Base-by-base conservation (phyloP, 2,888 invertebrate species). In the Scelioninae gen. 1 region DNA sequence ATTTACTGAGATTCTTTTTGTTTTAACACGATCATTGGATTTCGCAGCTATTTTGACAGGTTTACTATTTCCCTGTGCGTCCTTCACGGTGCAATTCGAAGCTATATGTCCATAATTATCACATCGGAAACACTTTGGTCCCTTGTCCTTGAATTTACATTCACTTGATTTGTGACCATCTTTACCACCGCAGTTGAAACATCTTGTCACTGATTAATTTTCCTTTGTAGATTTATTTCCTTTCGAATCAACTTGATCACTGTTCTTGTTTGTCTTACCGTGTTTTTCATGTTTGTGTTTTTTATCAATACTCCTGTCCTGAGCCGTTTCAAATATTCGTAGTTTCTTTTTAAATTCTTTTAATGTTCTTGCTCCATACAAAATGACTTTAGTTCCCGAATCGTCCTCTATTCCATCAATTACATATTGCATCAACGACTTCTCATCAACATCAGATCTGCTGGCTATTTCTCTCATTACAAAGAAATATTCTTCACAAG, bases 381-480 rank as follows among this genome's bases (percentile, higher is more conserved):
- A 1, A 1, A 80, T 40, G 9, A 66, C 1, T 13, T 82, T 84
- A 4, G 49, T 75, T 1, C 49, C 49, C 1, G n/a, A 40, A 0
- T 82, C 76, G 9, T 82, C 77, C 5, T 60, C 53, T 9, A 83
- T 79, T 3, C 79, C 85, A n/a, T 83, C 79, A 9, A 85, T 83
- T 0, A 85, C 69, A 23, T 85, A 85, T 49, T 82, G 55, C 0
- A 82, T 78, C 0, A 85, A 68, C 0, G 71, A 76, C 5, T 53
- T 49, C 0, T 49, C 62, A 1, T 86, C 84, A 0, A 85, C 45
- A n/a, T 38, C 16, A 8, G 72, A 51, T 43, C 82, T 13, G 6
- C 56, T 51, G 6, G 84, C 83, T 10, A 85, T 34, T 51, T 84
- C 81, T 11, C 56, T 83, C 83, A 85, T 84, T 9, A 53, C 7